These are phyloP conservation scores for Heptranchias perlo DNA, from an alignment of 2,113 vertebrate genomes.

Conservation along the genomic window DNA sequence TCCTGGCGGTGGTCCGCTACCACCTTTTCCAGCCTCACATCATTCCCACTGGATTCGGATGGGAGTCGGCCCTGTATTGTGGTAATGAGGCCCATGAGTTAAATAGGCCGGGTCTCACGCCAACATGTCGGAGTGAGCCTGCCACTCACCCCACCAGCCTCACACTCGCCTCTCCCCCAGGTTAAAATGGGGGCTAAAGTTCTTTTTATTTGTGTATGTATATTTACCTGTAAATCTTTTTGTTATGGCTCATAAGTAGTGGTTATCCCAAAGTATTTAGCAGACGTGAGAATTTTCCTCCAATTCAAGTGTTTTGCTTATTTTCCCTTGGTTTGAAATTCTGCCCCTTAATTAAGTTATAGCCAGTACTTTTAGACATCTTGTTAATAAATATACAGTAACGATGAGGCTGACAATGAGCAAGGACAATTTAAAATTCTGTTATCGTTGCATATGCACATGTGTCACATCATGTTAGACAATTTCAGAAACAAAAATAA, in stretches of 20 bases:
- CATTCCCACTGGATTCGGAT: background rate
- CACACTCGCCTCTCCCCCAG: background rate
- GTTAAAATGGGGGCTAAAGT: background rate
- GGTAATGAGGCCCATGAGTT: background rate
- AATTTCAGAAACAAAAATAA: background rate
- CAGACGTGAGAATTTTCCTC: background rate
- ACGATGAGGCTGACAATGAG: background rate
- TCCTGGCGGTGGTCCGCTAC: background rate
- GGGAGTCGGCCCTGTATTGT: background rate
- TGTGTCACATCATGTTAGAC: background rate
- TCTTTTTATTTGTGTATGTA: background rate
- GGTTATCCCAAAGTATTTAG: background rate
- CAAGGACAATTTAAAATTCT: background rate
- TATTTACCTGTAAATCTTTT: background rate
- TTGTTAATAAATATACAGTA: background rate
- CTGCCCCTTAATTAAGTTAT: background rate
- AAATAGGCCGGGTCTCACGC: background rate
- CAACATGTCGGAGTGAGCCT: no score
- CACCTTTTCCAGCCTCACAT: background rate
- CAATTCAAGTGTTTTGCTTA: background rate
- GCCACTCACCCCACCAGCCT: background rate
- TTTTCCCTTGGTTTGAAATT: background rate
- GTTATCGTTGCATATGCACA: background rate
- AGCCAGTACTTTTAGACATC: background rate
- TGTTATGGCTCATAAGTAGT: background rate